Base-by-base conservation (phyloP, 2,797 vertebrate genomes). In the Chrosomus eos region DNA sequence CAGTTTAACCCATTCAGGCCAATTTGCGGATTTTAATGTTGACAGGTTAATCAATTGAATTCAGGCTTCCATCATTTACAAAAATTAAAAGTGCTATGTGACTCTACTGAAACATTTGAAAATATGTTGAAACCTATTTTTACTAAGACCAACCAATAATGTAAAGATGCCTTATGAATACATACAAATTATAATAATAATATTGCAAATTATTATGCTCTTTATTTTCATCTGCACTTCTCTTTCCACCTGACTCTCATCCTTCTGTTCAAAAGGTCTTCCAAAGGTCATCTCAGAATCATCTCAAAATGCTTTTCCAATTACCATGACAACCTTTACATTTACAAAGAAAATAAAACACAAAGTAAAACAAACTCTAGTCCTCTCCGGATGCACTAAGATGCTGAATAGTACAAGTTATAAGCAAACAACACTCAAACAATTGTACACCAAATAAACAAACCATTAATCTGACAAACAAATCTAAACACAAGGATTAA, bases 291-390 rank as follows among this genome's bases (percentile, higher is more conserved):
- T 58, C 45, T 75, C 62, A 36, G 2, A 62, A 73, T 85, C 90
- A 87, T 93, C 90, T 89, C 78, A 48, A 88, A 79, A 89, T 88
- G 73, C 48, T 67, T 80, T 79, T 67, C 23, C 36, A 66, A 87
- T 89, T 77, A 89, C 88, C 89, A 90, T 85, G 88, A 82, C 85
- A 88, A 92, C 90, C 33, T 83, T 51, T 90, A 79, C 85, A 92
- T 81, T n/a, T 86, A 90, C 89, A 91, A 89, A 88, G 91, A 91
- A 89, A 88, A 45, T 4, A 45, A 68, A 90, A 93, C 88, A 87
- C 89, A 86, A 92, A 93, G 91, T 92, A 89, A 93, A 93, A 94
- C 91, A 94, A 91, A 84, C 77, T 72, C 13, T 64, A 81, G 79
- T 90, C 80, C 85, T 71, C 38, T 89, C 28, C 89, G 90, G 92